Evolutionary conservation across 2,797 vertebrate species (phyloP), one percentile per base, ranked within the genome.

Genomic region (Melanotaenia boesemani): DNA sequence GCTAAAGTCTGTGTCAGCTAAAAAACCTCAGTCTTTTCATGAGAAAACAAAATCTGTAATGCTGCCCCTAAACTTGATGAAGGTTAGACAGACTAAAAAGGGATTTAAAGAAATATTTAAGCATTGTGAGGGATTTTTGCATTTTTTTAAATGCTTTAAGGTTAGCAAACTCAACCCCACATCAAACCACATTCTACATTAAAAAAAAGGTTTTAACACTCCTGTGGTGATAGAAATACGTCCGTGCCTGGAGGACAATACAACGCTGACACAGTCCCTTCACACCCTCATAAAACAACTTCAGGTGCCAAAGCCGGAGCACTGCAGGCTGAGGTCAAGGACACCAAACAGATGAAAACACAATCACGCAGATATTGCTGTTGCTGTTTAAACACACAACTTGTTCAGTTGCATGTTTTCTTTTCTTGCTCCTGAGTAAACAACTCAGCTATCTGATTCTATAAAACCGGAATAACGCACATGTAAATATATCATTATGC

Each of bases 311-410:
- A 41, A 79, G 66, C 71, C 63, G 48, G 72, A 13, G 37, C 26
- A 74, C 79, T 67, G 65, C 48, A 0, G 79, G 83, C 77, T 36
- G 62, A 60, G 87, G 88, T 86, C 88, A 87, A 80, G 86, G 80
- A 79, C 83, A 39, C 59, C 62, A 77, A 76, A 70, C 67, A 59
- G 68, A 72, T 2, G 24, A 52, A 71, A 67, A 72, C 63, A 54
- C 74, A 54, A 59, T 39, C 37, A 32, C 64, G 0, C 39, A 18
- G 32, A 54, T 48, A 34, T 57, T 67, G 80, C 22, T 13, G 56
- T 39, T 36, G 36, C 67, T 62, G 77, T 76, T 81, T 72, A 74
- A 88, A 85, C 88, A 86, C 84, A 83, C 77, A 73, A 24, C 30
- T 76, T 84, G 65, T 81, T 80, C 4, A 55, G 39, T 46, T 54